phyloP scores from a whole-genome alignment of 1,140 invertebrate species.

The Thrips palmi region DNA sequence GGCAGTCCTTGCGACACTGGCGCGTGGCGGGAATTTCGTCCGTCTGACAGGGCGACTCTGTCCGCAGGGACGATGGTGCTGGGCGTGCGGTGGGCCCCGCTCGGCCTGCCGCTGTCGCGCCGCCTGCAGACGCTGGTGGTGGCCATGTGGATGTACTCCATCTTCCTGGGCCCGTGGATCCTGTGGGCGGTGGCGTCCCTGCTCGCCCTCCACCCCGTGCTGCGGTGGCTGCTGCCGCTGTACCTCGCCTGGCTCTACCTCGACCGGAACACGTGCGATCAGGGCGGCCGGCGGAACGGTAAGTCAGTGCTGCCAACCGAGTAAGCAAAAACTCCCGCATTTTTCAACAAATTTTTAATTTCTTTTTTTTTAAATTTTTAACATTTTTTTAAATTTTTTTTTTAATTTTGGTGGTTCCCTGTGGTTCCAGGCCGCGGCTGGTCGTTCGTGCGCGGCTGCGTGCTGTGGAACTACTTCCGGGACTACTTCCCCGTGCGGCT shows the following conservation, averaged over 20 bases:
- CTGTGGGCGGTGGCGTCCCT: too few relatives aligned
- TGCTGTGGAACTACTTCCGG: slow-evolving; percentile 47
- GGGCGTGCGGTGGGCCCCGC: slow-evolving; percentile 59
- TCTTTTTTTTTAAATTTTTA: too few relatives aligned
- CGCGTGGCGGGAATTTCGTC: too few relatives aligned
- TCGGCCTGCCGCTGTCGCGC: slow-evolving; percentile 47
- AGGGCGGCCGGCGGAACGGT: slow-evolving; percentile 43
- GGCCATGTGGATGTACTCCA: slow-evolving; percentile 40
- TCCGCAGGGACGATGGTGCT: too few relatives aligned
- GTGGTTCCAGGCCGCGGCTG: too few relatives aligned
- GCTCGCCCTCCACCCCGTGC: slow-evolving; percentile 30
- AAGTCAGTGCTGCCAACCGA: too few relatives aligned
- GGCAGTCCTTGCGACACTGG: too few relatives aligned
- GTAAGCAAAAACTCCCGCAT: too few relatives aligned
- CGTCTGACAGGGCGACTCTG: too few relatives aligned
- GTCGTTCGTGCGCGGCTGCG: slow-evolving; percentile 40
- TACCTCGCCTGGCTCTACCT: slow-evolving; percentile 52
- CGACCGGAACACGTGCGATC: slow-evolving; percentile 36
- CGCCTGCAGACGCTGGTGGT: slow-evolving; percentile 63
- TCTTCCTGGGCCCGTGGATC: slow-evolving; percentile 39
- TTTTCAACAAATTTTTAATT: too few relatives aligned
- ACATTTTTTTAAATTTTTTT: too few relatives aligned
- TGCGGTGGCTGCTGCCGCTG: slow-evolving; percentile 27
- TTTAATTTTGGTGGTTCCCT: too few relatives aligned
- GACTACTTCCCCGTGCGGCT: slow-evolving; percentile 71